Conservation (phyloP, 1,140 invertebrate species). For the Orchestia grillus region DNA sequence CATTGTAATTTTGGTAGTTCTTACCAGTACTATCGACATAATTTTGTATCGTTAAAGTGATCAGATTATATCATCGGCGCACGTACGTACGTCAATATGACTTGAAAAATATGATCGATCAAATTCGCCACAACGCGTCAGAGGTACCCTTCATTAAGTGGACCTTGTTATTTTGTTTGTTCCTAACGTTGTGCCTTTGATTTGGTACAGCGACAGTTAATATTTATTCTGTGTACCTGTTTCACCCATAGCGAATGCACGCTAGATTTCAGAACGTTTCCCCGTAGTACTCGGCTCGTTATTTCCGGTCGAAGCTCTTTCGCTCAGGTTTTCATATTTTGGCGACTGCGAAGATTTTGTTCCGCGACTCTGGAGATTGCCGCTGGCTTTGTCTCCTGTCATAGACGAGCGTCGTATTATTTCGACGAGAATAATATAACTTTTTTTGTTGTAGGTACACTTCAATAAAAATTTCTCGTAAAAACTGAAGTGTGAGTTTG, state of each 20-base stretch:
- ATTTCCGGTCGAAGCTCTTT: background rate
- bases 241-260: background rate
- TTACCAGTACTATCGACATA: too few species aligned
- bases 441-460: too few species aligned
- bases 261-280: background rate
- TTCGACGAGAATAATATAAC: background rate
- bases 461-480: background rate
- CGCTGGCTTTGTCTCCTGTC: background rate
- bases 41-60: too few species aligned
- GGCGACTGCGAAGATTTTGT: background rate
- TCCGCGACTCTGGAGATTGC: background rate
- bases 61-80: too few species aligned
- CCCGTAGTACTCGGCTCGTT: background rate
- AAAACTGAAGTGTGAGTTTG: background rate
- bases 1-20: too few species aligned
- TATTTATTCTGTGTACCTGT: background rate
- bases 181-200: background rate
- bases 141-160: too few species aligned
- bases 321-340: background rate
- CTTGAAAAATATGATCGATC: too few species aligned
- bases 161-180: background rate
- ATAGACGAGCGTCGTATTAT: background rate
- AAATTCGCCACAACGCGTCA: too few species aligned
- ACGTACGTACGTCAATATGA: too few species aligned
- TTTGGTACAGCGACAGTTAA: background rate